phyloP scores from a whole-genome alignment of 2,113 vertebrate species.

The Lepus americanus region DNA sequence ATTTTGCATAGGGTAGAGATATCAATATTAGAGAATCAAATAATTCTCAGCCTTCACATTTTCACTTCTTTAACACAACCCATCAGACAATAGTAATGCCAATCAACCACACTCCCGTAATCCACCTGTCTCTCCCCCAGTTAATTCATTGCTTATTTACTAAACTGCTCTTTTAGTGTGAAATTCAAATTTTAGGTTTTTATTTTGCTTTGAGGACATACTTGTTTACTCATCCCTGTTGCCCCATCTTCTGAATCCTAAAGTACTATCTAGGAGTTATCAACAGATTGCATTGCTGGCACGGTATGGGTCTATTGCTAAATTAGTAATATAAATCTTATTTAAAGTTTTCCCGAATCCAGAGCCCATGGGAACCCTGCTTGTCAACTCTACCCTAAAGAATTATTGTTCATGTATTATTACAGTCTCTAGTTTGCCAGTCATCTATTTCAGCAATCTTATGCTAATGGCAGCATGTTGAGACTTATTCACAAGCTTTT shows the following conservation, averaged over 20 bases:
- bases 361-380: constrained; percentile 47
- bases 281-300: constrained; percentile 42
- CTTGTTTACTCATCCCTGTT: background rate
- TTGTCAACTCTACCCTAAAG: constrained; percentile 71
- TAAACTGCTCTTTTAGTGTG: background rate
- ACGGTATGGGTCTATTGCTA: background rate
- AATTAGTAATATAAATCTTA: constrained; percentile 60
- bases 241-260: background rate
- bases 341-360: constrained; percentile 58
- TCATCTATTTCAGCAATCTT: constrained; percentile 65
- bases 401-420: constrained; percentile 71
- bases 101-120: background rate
- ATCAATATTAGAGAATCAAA: background rate
- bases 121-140: background rate
- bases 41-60: background rate
- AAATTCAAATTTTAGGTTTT: background rate
- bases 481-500: constrained; percentile 66
- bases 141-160: background rate
- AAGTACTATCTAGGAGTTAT: constrained; percentile 36
- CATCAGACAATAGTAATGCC: background rate
- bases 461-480: constrained; percentile 62
- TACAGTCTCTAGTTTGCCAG: constrained; percentile 55
- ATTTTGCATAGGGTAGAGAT: background rate
- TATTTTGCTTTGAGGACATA: background rate
- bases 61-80: background rate